A percentile compares a stretch with the other conserved stretches of the same genome.
Conservation (phyloP, 2,113 vertebrate species). For the Gymnarchus niloticus region DNA sequence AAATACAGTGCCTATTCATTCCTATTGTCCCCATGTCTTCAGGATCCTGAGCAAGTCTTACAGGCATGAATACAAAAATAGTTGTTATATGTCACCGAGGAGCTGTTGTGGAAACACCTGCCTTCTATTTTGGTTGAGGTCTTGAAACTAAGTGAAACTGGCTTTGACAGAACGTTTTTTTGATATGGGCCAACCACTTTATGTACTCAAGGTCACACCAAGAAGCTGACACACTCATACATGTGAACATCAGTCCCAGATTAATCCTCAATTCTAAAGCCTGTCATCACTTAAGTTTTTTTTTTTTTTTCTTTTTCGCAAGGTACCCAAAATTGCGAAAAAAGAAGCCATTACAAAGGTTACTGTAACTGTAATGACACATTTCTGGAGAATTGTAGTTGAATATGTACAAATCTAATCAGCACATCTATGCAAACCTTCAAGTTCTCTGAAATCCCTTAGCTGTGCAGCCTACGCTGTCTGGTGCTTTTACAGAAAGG, state of each 20-base stretch:
- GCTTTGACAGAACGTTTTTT: background rate
- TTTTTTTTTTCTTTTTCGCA: no score
- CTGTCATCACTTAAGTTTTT: background rate
- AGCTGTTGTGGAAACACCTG: background rate
- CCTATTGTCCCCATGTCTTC: background rate
- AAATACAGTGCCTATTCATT: background rate
- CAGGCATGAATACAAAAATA: background rate
- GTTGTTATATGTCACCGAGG: background rate
- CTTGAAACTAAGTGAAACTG: background rate
- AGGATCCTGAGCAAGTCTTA: background rate
- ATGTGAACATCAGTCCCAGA: background rate
- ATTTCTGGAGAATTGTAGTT: background rate
- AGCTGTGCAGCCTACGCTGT: background rate
- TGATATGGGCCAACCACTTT: background rate
- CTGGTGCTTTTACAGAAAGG: background rate
- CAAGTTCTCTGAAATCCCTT: background rate
- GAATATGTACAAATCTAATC: background rate
- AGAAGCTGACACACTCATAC: background rate
- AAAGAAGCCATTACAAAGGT: background rate
- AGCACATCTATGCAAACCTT: background rate
- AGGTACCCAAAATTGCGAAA: background rate
- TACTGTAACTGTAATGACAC: background rate
- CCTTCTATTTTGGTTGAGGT: background rate
- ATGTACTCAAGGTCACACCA: background rate
- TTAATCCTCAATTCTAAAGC: background rate